A percentile compares a stretch with the other conserved stretches of the same genome.
phyloP scores from a whole-genome alignment of 2,113 vertebrate species.

The Uria aalge region DNA sequence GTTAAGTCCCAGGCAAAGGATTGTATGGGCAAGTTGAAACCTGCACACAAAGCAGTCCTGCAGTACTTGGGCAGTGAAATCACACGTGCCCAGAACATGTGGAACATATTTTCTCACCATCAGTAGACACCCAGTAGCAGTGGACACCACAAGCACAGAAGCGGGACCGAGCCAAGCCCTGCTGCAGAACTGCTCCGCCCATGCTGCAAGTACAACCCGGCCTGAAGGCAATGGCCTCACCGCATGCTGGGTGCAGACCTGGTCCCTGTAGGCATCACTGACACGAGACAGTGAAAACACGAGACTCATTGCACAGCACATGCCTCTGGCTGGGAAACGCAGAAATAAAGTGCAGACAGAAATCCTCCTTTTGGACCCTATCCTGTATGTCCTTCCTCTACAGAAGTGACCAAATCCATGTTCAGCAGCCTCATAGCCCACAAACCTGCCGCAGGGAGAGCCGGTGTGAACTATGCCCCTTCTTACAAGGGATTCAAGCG shows the following conservation, averaged over 20 bases:
- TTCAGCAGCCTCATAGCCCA: not conserved
- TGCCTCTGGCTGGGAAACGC: not conserved
- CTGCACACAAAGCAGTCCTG: not conserved
- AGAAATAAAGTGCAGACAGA: not conserved
- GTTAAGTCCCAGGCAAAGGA: fast-evolving
- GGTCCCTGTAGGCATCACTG: not conserved
- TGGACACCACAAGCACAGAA: not conserved
- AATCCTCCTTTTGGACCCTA: not conserved
- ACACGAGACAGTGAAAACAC: fast-evolving
- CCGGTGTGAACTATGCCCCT: fast-evolving
- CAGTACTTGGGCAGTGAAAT: not conserved
- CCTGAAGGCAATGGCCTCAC: not conserved
- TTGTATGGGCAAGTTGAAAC: fast-evolving
- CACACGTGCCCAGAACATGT: not conserved
- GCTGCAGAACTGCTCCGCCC: not conserved
- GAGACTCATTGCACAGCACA: not conserved
- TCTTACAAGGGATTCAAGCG: not conserved
- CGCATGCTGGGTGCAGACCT: fast-evolving
- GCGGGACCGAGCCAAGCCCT: not conserved
- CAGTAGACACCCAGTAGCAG: fast-evolving
- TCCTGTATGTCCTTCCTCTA: not conserved
- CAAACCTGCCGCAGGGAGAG: not conserved
- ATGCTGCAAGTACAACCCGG: fast-evolving
- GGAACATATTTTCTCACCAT: not conserved
- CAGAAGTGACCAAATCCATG: not conserved